These are phyloP conservation scores for Alcedo atthis DNA, from an alignment of 2,797 vertebrate genomes.

Conservation along the genomic window DNA sequence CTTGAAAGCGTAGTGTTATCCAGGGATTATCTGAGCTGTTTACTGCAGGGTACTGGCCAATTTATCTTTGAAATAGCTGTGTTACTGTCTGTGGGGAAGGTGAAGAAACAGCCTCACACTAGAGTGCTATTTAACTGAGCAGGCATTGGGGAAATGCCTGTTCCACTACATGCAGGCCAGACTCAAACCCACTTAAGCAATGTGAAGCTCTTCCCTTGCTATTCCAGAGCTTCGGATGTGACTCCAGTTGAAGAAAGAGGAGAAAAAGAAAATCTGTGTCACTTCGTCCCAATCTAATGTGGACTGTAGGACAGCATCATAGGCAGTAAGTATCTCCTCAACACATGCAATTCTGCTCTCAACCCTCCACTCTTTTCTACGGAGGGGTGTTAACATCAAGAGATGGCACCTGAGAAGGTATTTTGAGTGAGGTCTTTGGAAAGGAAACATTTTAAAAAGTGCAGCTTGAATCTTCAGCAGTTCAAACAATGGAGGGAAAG, in stretches of 20 bases:
- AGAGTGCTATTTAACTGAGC: not conserved
- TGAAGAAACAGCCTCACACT: not conserved
- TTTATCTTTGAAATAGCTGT: constrained; percentile 28
- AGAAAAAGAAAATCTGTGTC: not conserved
- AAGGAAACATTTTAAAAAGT: not conserved
- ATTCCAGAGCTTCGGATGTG: not conserved
- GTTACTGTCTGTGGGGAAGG: constrained; percentile 22
- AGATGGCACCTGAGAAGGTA: not conserved
- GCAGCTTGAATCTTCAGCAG: not conserved
- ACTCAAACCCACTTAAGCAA: not conserved
- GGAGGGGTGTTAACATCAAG: rapidly evolving
- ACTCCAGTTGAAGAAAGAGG: not conserved
- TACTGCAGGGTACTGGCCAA: constrained; percentile 13
- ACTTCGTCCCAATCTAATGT: not conserved
- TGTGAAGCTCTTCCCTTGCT: not conserved
- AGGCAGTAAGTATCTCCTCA: not conserved
- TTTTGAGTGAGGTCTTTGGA: not conserved
- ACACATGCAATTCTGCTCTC: not conserved
- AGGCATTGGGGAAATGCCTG: constrained; percentile 15
- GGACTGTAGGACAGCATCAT: not conserved
- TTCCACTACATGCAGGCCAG: not conserved
- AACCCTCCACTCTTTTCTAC: not conserved
- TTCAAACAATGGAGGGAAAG: not conserved
- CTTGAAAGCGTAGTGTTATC: constrained; percentile 27
- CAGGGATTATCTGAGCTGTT: constrained; percentile 42